A percentile compares a stretch with the other conserved stretches of the same genome.
Conservation (phyloP, 2,797 vertebrate species). For the Odontamblyopus lacepedii region DNA sequence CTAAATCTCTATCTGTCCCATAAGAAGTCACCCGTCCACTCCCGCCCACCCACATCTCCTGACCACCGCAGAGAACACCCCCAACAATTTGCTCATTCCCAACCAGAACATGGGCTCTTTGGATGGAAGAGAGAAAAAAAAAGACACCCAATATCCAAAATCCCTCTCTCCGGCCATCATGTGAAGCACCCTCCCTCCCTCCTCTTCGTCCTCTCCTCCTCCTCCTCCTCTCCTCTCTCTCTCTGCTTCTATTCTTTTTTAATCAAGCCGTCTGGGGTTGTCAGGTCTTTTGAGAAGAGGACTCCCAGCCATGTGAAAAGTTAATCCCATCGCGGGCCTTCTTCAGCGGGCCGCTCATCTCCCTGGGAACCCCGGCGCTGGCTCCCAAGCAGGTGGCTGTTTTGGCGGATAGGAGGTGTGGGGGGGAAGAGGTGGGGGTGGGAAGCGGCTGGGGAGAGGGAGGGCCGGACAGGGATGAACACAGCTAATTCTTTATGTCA, state of each 20-base stretch:
- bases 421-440: slow-evolving; percentile 40
- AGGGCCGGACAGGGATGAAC: slow-evolving; percentile 56
- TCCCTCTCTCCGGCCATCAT: slow-evolving; percentile 84
- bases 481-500: slow-evolving; percentile 16
- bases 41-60: slow-evolving; percentile 61
- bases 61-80: slow-evolving; percentile 64
- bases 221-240: slow-evolving; percentile 56
- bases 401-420: slow-evolving; percentile 35
- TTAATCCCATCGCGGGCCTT: slow-evolving; percentile 83
- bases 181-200: slow-evolving; percentile 80
- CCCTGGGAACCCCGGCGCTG: slow-evolving; percentile 84
- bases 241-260: slow-evolving; percentile 82
- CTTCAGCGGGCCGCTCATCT: slow-evolving; percentile 81
- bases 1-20: slow-evolving; percentile 21
- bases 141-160: slow-evolving; percentile 84
- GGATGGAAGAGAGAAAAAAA: slow-evolving; percentile 62
- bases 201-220: slow-evolving; percentile 18
- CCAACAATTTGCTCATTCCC: slow-evolving; percentile 82
- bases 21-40: not conserved
- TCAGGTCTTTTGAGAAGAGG: slow-evolving; percentile 85
- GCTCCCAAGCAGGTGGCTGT: slow-evolving; percentile 69
- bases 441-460: slow-evolving; percentile 22
- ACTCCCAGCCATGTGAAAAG: slow-evolving; percentile 89
- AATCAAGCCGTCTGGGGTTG: slow-evolving; percentile 87
- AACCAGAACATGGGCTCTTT: slow-evolving; percentile 73